These are phyloP conservation scores for Drosophila sp. DNA, from an alignment of 1,140 invertebrate species.

Conservation along the genomic window DNA sequence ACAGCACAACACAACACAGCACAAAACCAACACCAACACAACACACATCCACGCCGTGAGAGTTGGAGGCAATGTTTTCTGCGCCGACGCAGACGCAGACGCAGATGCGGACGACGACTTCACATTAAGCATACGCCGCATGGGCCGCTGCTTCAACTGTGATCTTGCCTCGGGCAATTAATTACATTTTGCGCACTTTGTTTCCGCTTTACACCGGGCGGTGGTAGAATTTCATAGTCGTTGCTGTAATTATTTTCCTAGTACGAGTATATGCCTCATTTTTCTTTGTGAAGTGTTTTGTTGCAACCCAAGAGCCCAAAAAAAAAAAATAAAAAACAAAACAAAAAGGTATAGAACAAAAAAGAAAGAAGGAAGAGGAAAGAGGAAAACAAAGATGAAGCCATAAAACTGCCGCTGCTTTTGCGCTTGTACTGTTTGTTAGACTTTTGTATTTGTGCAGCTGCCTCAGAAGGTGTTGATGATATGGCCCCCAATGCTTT, in stretches of 20 bases:
- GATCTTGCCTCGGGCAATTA: constrained; percentile 59
- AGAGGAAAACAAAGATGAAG: constrained; percentile 55
- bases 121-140: constrained; percentile 53
- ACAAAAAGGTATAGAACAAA: constrained; percentile 19
- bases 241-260: constrained; percentile 61
- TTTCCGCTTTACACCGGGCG: constrained; percentile 67
- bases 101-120: constrained; percentile 17
- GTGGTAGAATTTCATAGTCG: constrained; percentile 63
- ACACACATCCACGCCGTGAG: constrained; percentile 14
- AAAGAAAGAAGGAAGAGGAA: constrained; percentile 1
- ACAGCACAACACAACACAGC: not conserved
- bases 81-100: constrained; percentile 26
- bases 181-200: constrained; percentile 82
- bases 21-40: too few species aligned
- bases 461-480: constrained; percentile 72
- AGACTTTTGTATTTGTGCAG: constrained; percentile 62
- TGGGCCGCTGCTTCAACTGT: constrained; percentile 25
- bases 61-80: constrained; percentile 30
- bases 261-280: constrained; percentile 39
- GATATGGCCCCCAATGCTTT: constrained; percentile 47
- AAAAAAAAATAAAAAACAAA: constrained; percentile 19
- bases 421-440: constrained; percentile 24
- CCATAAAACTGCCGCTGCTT: constrained; percentile 76
- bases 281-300: constrained; percentile 12
- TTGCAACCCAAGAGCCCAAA: constrained; percentile 3